A percentile compares a stretch with the other conserved stretches of the same genome.
These are phyloP conservation scores for Diplosoma virens DNA, from an alignment of 23 tunicate species.

Conservation along the genomic window DNA sequence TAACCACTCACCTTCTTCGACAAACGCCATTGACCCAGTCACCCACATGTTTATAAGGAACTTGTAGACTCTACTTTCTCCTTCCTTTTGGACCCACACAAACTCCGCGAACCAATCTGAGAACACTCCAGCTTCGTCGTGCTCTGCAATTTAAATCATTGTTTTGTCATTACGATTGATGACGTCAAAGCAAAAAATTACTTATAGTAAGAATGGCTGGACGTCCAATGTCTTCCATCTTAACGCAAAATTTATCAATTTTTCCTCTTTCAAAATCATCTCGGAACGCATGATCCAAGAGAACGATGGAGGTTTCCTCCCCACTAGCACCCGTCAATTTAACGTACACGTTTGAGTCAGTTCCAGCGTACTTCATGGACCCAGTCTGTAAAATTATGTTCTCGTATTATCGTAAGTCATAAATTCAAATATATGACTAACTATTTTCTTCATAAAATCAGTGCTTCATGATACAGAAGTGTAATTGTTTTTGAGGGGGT, in stretches of 20 bases:
- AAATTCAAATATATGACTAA: too few species aligned
- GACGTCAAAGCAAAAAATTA: constrained; percentile 15
- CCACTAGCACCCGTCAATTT: constrained; percentile 73
- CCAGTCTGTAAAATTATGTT: constrained; percentile 93
- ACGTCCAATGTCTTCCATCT: constrained; percentile 79
- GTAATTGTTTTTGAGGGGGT: too few species aligned
- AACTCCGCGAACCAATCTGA: constrained; percentile 81
- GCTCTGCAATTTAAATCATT: constrained; percentile 34
- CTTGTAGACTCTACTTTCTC: constrained; percentile 35
- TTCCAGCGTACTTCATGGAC: constrained; percentile 83
- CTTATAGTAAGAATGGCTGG: constrained; percentile 66
- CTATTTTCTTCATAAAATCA: too few species aligned
- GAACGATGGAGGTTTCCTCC: constrained; percentile 43
- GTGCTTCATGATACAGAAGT: too few species aligned
- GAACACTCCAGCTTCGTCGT: constrained; percentile 74
- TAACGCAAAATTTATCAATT: constrained; percentile 72
- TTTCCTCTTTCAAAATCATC: constrained; percentile 93
- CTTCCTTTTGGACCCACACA: constrained; percentile 54
- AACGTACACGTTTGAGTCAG: constrained; percentile 81
- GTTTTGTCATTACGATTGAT: background rate
- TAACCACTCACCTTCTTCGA: constrained; percentile 48
- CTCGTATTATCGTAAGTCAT: too few species aligned
- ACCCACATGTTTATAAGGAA: constrained; percentile 83
- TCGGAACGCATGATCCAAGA: constrained; percentile 63
- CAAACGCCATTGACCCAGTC: constrained; percentile 43